Base-by-base conservation (phyloP, 35 echinoderm and acorn worm genomes). In the Heliocidaris tuberculata region DNA sequence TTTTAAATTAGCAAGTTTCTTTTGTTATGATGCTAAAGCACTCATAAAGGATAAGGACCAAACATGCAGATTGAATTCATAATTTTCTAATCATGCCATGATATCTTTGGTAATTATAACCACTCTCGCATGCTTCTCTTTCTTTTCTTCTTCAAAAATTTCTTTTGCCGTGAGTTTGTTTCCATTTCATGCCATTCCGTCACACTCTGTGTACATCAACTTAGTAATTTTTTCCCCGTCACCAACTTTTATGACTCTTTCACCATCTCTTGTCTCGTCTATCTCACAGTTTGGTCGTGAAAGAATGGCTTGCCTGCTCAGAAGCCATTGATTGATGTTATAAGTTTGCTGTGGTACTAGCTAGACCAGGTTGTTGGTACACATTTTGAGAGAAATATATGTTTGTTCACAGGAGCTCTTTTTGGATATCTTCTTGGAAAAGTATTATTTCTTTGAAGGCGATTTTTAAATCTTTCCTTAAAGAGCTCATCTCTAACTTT, bases 181-280 rank as follows among this genome's bases (percentile, higher is more conserved):
- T 89, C 87, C 87, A 89, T 89, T 17, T 13, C 87, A 89, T 89
- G 10, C 47, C 87, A 89, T 89, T 89, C 87, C 87, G 31, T 89
- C 87, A 89, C 47, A 47, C 87, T 47, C 16, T n/a, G 65, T 78
- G 19, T 78, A 78, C 21, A 78, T 78, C 65, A 78, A 24, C 65
- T 78, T 6, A 78, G 1, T 78, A 78, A n/a, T 7, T 78, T 11
- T 56, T 56, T 52, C 6, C 12, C 9, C 52, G 52, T 56, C 52
- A 56, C 52, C 52, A 56, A 56, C 0, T 56, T 2, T 56, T 13
- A 56, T 15, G 27, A 78, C 65, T 78, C 65, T 27, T 27, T 78
- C 65, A 27, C 65, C 65, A 78, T 78, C 65, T 78, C 6, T 56
- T 29, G 65, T 78, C 65, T 78, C 27, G 65, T 78, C 3, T 19